These are phyloP conservation scores for Eubasilissa splendida DNA, from an alignment of 2,888 invertebrate species.

Conservation along the genomic window DNA sequence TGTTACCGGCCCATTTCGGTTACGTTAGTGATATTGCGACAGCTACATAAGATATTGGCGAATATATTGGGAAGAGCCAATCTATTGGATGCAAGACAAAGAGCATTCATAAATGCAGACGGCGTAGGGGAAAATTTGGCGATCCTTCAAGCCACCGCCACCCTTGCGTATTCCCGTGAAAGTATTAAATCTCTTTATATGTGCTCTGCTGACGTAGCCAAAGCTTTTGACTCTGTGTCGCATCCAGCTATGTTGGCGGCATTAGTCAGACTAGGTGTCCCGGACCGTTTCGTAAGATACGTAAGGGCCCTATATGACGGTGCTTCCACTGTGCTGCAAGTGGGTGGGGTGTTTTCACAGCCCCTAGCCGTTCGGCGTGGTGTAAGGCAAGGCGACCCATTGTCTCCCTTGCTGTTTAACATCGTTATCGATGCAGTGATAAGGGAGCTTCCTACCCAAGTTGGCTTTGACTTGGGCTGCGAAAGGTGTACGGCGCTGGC, in stretches of 20 bases:
- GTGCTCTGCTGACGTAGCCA: slow-evolving; percentile 65
- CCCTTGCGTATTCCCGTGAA: slow-evolving; percentile 60
- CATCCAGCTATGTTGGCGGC: too few species aligned
- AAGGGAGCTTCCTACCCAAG: neutral
- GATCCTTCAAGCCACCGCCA: slow-evolving; percentile 60
- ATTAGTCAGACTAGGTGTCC: too few species aligned
- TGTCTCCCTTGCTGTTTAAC: too few species aligned
- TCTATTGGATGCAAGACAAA: slow-evolving; percentile 39
- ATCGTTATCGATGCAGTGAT: neutral
- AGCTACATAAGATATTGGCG: slow-evolving; percentile 56
- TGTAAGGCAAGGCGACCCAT: too few species aligned
- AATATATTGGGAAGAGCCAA: slow-evolving; percentile 33
- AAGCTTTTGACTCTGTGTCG: too few species aligned
- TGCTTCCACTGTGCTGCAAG: slow-evolving; percentile 61
- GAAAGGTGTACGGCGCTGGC: neutral
- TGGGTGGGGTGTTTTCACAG: slow-evolving; percentile 56
- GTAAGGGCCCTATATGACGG: slow-evolving; percentile 62
- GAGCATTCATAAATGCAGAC: slow-evolving; percentile 62
- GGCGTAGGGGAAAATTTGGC: too few species aligned
- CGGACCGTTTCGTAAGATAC: slow-evolving; percentile 60
- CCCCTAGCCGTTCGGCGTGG: slow-evolving; percentile 60
- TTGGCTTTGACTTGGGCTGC: slow-evolving; percentile 4
- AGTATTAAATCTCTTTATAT: slow-evolving; percentile 62
- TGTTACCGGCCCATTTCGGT: too few species aligned
- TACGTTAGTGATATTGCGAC: too few species aligned